Conservation (phyloP, 1,140 invertebrate genomes). For the Hyles vespertilio region DNA sequence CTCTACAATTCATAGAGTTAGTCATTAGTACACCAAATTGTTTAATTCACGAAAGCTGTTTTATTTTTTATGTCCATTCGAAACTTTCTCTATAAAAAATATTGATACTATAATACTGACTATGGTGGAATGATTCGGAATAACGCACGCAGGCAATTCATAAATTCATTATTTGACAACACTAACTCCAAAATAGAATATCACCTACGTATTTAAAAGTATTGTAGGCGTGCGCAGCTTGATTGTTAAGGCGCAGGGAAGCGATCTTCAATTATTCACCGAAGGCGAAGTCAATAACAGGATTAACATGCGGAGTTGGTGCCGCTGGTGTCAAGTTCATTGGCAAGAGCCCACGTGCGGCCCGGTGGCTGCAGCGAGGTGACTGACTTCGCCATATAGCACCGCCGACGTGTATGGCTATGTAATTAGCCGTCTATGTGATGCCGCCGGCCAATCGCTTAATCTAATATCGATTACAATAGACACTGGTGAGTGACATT, state of each 20-base stretch:
- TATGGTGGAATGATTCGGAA: too few relatives aligned
- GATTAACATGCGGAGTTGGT: conserved; percentile 36
- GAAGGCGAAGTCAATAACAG: conserved; percentile 20
- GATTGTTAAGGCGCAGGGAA: background rate
- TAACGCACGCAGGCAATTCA: too few relatives aligned
- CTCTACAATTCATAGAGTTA: too few relatives aligned
- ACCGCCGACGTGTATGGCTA: conserved; percentile 27
- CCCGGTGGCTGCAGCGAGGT: conserved; percentile 48
- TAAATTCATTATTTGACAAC: too few relatives aligned
- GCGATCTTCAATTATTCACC: background rate
- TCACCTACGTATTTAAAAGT: too few relatives aligned
- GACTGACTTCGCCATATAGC: conserved; percentile 45
- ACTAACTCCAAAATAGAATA: too few relatives aligned
- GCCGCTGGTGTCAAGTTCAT: conserved; percentile 61
- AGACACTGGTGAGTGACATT: background rate
- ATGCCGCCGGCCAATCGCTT: conserved; percentile 11
- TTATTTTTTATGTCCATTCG: too few relatives aligned
- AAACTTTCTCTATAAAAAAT: too few relatives aligned
- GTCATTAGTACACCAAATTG: too few relatives aligned
- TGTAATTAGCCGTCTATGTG: conserved; percentile 29
- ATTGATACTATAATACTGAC: too few relatives aligned
- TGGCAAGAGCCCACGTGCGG: conserved; percentile 62
- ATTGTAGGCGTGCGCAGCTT: too few relatives aligned
- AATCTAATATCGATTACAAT: conserved; percentile 4
- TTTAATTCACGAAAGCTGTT: too few relatives aligned